Percentiles rank a stretch among this genome's conserved stretches.
Conservation (phyloP, 2,113 vertebrate genomes). For the Opisthocomus hoazin region DNA sequence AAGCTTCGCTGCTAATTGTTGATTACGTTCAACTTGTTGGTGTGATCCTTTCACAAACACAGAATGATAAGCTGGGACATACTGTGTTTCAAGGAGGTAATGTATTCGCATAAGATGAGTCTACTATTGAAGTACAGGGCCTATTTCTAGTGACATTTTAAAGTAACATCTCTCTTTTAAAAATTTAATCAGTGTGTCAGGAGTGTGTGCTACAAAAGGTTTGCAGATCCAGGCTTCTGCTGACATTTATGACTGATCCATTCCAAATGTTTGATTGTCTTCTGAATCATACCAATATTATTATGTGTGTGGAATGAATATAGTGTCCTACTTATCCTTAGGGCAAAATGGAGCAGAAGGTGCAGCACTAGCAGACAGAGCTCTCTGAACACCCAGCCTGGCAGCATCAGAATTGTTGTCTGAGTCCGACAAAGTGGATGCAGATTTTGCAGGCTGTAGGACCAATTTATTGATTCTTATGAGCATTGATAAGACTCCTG, state of each 20-base stretch:
- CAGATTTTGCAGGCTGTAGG: background rate
- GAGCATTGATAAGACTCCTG: accelerated
- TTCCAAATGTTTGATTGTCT: background rate
- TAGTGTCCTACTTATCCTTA: background rate
- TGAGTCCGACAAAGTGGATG: background rate
- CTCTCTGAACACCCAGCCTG: background rate
- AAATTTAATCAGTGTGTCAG: background rate
- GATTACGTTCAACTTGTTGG: background rate
- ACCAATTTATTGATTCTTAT: background rate
- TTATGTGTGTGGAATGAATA: background rate
- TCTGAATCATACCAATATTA: background rate
- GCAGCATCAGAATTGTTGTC: background rate
- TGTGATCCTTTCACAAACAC: background rate
- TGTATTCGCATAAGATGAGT: background rate
- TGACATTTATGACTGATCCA: background rate
- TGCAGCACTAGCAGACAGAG: background rate
- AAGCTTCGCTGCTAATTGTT: background rate
- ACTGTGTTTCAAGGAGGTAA: background rate
- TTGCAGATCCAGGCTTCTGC: background rate
- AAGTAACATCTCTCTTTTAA: background rate
- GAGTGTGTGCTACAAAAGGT: background rate
- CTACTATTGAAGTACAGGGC: background rate
- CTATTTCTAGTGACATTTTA: background rate
- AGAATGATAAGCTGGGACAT: background rate
- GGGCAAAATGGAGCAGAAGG: background rate